Evolutionary conservation across 1,140 invertebrate genomes (phyloP).

Genomic region (Drosophila repleta): DNA sequence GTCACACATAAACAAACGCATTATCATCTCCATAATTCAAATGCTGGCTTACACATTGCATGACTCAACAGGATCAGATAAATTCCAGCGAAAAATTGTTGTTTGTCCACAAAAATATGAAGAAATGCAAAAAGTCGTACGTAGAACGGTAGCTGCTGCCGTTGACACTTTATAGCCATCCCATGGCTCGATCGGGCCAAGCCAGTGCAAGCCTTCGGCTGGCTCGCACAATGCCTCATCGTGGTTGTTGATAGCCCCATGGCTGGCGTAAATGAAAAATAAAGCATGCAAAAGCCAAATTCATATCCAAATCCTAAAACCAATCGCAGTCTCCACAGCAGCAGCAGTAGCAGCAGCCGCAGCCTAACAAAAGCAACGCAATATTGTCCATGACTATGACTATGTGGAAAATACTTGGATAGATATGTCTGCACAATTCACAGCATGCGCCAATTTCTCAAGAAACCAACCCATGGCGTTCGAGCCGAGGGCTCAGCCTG

Average conservation of each 20-base stretch:
- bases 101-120: constrained; percentile 67
- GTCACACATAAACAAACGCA: constrained; percentile 70
- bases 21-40: constrained; percentile 83
- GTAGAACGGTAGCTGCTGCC: constrained; percentile 73
- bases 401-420: constrained; percentile 59
- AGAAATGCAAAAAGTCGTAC: constrained; percentile 68
- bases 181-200: constrained; percentile 30
- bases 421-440: constrained; percentile 66
- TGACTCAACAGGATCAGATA: constrained; percentile 78
- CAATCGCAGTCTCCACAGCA: constrained; percentile 20
- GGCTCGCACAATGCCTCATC: constrained; percentile 50
- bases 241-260: constrained; percentile 49
- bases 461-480: constrained; percentile 63
- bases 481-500: constrained; percentile 57
- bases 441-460: constrained; percentile 80
- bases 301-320: constrained; percentile 37
- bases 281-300: constrained; percentile 61
- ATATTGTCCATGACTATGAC: constrained; percentile 56
- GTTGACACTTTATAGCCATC: constrained; percentile 69
- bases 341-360: not conserved
- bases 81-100: constrained; percentile 67
- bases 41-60: constrained; percentile 70
- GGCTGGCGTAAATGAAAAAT: constrained; percentile 61
- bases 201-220: constrained; percentile 3
- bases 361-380: constrained; percentile 75